Evolutionary conservation across 1,140 invertebrate species (phyloP), one percentile per base, ranked within the genome.

Genomic region (Rhizoglyphus robini): DNA sequence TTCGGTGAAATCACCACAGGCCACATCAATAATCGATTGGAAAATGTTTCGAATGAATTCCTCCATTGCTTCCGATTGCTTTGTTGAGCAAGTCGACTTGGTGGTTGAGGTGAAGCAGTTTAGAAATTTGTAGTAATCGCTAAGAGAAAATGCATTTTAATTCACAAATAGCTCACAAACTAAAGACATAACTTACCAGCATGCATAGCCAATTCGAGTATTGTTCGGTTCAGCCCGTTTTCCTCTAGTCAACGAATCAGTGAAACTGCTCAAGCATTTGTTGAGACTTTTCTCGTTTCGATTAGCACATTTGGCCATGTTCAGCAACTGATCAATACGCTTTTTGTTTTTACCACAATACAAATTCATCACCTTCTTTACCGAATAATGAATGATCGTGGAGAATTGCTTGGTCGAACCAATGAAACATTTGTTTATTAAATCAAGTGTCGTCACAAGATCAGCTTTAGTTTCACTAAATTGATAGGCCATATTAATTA

Each of bases 141-240:
- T n/a, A n/a, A n/a, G n/a, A n/a, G n/a, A n/a, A n/a, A n/a, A n/a
- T n/a, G n/a, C n/a, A n/a, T n/a, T n/a, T n/a, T n/a, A n/a, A n/a
- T n/a, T n/a, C n/a, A n/a, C n/a, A n/a, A n/a, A n/a, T n/a, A n/a
- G n/a, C n/a, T n/a, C n/a, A n/a, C n/a, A n/a, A n/a, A n/a, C n/a
- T n/a, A n/a, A n/a, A n/a, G n/a, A n/a, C n/a, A n/a, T n/a, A 8
- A 54, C 51, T 54, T 32, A 54, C 51, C 51, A 54, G 20, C 51
- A 54, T 11, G 51, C 51, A 32, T 54, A 54, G 51, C 51, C 51
- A 54, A 54, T 54, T 25, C 51, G 51, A 11, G 51, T 8, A 8
- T 5, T 8, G 23, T 8, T 15, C 51, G 51, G 51, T 54, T 8
- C 8, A 8, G 51, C 51, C 8, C 51, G 51, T 23, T 54, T 54